A percentile compares a stretch with the other conserved stretches of the same genome.
phyloP scores from a whole-genome alignment of 2,113 vertebrate genomes.

The Rhinogobius similis region DNA sequence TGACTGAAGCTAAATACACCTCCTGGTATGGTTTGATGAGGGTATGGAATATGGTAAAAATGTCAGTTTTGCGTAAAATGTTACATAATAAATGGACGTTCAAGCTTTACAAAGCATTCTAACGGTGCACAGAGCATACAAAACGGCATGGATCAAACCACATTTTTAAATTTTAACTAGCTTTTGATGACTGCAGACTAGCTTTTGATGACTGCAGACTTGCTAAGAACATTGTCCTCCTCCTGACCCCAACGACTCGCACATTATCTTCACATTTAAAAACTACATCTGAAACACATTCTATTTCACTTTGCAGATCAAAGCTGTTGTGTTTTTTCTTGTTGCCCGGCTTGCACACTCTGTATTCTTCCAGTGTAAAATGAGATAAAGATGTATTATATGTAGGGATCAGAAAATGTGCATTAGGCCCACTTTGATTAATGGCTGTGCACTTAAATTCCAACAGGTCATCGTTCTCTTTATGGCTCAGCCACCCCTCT shows the following conservation, averaged over 20 bases:
- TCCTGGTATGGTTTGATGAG: too few species aligned
- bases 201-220: not conserved
- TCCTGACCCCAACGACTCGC: not conserved
- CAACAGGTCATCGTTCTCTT: slow-evolving; percentile 39
- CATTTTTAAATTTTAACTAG: too few species aligned
- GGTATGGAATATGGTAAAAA: too few species aligned
- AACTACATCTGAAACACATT: not conserved
- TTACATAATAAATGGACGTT: too few species aligned
- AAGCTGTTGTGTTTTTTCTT: not conserved
- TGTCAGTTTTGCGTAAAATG: too few species aligned
- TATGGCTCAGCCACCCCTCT: slow-evolving; percentile 14
- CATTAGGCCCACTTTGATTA: slow-evolving; percentile 44
- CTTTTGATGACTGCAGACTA: too few species aligned
- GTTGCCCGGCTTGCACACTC: not conserved
- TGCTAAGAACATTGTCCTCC: not conserved
- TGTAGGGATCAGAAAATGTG: slow-evolving; percentile 12
- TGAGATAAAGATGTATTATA: slow-evolving; percentile 5
- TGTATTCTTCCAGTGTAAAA: not conserved
- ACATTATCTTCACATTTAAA: not conserved
- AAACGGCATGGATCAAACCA: too few species aligned
- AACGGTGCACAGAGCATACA: too few species aligned
- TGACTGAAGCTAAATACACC: too few species aligned
- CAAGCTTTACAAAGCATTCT: too few species aligned
- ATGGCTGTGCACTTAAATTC: slow-evolving; percentile 38
- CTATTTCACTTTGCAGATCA: not conserved